Percentiles rank a stretch among this genome's conserved stretches.
These are phyloP conservation scores for Aphidius colemani DNA, from an alignment of 2,888 invertebrate genomes.

Conservation along the genomic window DNA sequence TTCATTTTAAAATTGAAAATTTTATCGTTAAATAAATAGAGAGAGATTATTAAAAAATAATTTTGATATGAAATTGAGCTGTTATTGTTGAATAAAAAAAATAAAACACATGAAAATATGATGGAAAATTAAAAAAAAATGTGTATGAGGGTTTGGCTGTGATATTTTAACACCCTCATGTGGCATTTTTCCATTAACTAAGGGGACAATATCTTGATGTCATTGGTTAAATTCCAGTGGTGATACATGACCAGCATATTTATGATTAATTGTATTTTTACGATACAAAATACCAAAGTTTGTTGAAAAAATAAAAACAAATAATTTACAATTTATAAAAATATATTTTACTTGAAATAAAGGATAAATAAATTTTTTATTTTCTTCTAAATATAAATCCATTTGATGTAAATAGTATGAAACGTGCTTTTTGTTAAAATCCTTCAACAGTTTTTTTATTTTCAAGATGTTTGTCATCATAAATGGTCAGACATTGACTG, in stretches of 20 bases:
- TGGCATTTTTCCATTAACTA: constrained; percentile 38
- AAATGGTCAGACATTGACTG: too few relatives aligned
- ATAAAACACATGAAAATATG: not conserved
- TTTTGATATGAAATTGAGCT: not conserved
- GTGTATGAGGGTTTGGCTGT: not conserved
- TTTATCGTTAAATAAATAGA: too few relatives aligned
- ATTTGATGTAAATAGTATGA: constrained; percentile 13
- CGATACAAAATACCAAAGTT: not conserved
- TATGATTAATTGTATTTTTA: constrained; percentile 20
- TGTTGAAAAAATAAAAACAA: not conserved
- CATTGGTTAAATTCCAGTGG: constrained; percentile 30
- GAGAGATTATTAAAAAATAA: too few relatives aligned
- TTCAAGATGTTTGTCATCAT: too few relatives aligned
- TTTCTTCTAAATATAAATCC: not conserved
- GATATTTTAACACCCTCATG: constrained; percentile 19
- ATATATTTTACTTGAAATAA: not conserved
- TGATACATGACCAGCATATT: constrained; percentile 29
- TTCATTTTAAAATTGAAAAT: too few relatives aligned
- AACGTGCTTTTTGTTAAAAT: constrained; percentile 32
- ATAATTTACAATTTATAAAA: not conserved
- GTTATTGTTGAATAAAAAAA: not conserved
- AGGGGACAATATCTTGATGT: constrained; percentile 18
- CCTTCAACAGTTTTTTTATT: too few relatives aligned
- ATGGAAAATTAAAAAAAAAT: constrained; percentile 9
- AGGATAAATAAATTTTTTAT: not conserved